These are phyloP conservation scores for Habroteleia sp. DNA, from an alignment of 2,888 invertebrate genomes.

Conservation along the genomic window DNA sequence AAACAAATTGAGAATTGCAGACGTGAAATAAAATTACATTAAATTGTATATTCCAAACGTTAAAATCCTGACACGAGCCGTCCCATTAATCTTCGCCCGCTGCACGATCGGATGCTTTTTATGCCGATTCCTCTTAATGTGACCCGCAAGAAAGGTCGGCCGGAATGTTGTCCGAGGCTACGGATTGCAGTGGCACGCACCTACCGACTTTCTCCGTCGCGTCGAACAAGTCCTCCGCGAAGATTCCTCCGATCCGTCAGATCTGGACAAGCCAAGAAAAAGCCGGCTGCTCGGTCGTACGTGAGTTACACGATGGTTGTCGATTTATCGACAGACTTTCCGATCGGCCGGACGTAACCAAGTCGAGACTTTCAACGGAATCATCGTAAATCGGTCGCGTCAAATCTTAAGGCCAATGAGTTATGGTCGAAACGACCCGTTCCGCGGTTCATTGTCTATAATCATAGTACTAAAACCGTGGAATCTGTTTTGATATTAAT, in stretches of 20 bases:
- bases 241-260: slow-evolving; percentile 71
- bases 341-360: slow-evolving; percentile 69
- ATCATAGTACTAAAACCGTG: slow-evolving; percentile 38
- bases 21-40: too few relatives aligned
- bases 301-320: slow-evolving; percentile 78
- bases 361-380: slow-evolving; percentile 39
- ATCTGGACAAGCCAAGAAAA: slow-evolving; percentile 69
- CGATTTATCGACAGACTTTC: slow-evolving; percentile 73
- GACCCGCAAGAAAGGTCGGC: slow-evolving; percentile 69
- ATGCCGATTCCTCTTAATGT: slow-evolving; percentile 39
- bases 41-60: too few relatives aligned
- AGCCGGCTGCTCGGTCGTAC: slow-evolving; percentile 71
- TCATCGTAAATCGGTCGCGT: slow-evolving; percentile 34
- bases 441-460: slow-evolving; percentile 29
- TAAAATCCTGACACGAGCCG: not conserved
- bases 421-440: slow-evolving; percentile 25
- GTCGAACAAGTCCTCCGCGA: slow-evolving; percentile 54
- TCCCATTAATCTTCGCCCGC: slow-evolving; percentile 20
- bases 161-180: slow-evolving; percentile 71
- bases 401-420: slow-evolving; percentile 8
- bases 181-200: slow-evolving; percentile 48
- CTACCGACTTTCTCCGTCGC: slow-evolving; percentile 71
- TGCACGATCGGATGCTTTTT: slow-evolving; percentile 28
- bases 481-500: slow-evolving; percentile 57
- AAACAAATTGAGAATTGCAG: too few relatives aligned